Percentiles rank a stretch among this genome's conserved stretches.
Conservation (phyloP, 2,888 invertebrate species). For the Anoplius nigerrimus region DNA sequence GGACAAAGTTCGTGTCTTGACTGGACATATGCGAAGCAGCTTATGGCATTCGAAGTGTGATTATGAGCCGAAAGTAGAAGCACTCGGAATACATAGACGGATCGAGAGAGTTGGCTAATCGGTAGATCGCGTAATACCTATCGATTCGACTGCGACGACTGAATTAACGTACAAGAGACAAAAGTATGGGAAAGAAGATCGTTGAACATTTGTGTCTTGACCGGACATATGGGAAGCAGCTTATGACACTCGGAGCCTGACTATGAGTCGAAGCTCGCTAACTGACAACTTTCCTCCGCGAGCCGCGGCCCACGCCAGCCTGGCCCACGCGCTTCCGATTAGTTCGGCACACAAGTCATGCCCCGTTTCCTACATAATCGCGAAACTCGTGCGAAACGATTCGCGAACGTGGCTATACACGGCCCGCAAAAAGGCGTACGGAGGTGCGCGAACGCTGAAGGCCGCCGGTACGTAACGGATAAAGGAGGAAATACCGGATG, state of each 20-base stretch:
- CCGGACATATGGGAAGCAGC: constrained; percentile 38
- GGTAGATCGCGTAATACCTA: too few species aligned
- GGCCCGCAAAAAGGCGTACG: too few species aligned
- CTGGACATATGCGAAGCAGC: constrained; percentile 37
- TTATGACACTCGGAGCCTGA: constrained; percentile 43
- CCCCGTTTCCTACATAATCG: constrained; percentile 23
- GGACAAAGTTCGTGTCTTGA: too few species aligned
- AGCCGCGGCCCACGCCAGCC: constrained; percentile 36
- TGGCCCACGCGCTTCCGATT: constrained; percentile 45
- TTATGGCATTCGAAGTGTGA: constrained; percentile 44
- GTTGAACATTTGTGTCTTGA: too few species aligned
- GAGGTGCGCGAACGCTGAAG: too few species aligned
- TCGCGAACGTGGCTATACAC: neutral
- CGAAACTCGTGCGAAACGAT: constrained; percentile 29
- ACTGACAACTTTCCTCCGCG: constrained; percentile 48
- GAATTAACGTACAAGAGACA: too few species aligned
- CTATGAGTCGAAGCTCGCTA: constrained; percentile 25
- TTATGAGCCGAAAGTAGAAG: constrained; percentile 25
- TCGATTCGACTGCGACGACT: too few species aligned
- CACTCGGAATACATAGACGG: too few species aligned
- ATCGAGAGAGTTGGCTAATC: too few species aligned
- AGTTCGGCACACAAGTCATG: constrained; percentile 24
- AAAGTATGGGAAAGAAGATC: too few species aligned
- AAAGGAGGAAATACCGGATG: too few species aligned
- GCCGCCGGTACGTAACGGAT: too few species aligned